Evolutionary conservation across 2,113 vertebrate genomes (phyloP).

Genomic region (Anarrhichthys ocellatus): DNA sequence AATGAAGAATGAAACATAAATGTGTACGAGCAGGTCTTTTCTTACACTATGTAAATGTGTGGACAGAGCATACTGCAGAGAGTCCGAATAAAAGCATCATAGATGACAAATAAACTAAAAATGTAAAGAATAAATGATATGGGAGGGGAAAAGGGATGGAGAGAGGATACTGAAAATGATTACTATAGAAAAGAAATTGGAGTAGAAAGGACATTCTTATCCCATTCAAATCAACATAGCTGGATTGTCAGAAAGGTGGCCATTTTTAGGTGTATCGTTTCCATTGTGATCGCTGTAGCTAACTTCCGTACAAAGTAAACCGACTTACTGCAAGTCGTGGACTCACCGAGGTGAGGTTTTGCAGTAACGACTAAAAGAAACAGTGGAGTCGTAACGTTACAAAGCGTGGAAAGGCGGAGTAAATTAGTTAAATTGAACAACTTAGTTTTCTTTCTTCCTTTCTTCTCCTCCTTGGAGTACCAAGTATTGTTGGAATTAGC

Average conservation of each 20-base stretch:
- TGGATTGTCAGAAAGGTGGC: no score
- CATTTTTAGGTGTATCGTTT: not conserved
- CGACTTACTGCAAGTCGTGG: not conserved
- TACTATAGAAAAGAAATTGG: no score
- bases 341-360: not conserved
- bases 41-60: no score
- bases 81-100: not conserved
- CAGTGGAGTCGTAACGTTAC: not conserved
- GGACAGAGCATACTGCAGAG: not conserved
- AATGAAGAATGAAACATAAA: not conserved
- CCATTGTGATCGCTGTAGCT: not conserved
- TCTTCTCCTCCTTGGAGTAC: not conserved
- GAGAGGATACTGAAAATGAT: no score
- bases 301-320: not conserved
- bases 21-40: no score
- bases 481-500: not conserved
- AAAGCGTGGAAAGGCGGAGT: not conserved
- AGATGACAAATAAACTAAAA: not conserved
- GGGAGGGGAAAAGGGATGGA: no score
- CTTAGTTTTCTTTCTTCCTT: not conserved
- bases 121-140: no score
- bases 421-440: not conserved
- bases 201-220: no score
- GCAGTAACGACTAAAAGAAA: not conserved
- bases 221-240: no score